Base-by-base conservation (phyloP, 2,888 invertebrate genomes). In the Parnassius smintheus region DNA sequence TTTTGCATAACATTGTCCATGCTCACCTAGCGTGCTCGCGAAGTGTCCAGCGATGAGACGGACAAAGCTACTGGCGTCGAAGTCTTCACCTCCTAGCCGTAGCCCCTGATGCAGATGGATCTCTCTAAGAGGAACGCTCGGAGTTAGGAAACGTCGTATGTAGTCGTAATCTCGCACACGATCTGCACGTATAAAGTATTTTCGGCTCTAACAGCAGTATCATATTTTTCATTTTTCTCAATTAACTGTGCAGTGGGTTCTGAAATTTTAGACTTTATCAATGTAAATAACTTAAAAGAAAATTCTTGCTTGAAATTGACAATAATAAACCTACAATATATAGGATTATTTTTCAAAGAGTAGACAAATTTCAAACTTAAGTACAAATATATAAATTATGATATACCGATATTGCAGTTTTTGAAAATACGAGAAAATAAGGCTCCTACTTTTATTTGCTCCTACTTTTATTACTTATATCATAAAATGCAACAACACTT, bases 131-230 rank as follows among this genome's bases (percentile, higher is more conserved):
- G 87, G 86, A 13, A 90, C 73, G 65, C 88, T 88, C 10, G 87
- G 85, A 0, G 83, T 76, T 56, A 91, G 72, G 68, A 88, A 89
- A 12, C 89, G 80, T 13, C 83, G 73, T 12, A 85, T 48, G 53
- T 82, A 77, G 68, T 90, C 88, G 69, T 91, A 89, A 67, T 89
- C 84, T 2, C 83, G 81, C 42, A 89, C 73, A 46, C 84, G 78
- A 71, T 78, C 90, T 90, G 72, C 42, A 61, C 11, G 51, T 51
- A 12, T 60, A 42, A 9, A 44, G 11, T 11, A 44, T 44, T 7
- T 35, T 35, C 35, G 4, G 35, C 7, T 18, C 7, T 35, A 35
- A 35, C 1, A 35, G 7, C 7, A 35, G 35, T 35, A 35, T 35
- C 35, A 35, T 7, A 35, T 4, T 7, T 35, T 35, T 35, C 35